Percentiles rank a stretch among this genome's conserved stretches.
These are phyloP conservation scores for Actinia tenebrosa DNA, from an alignment of 64 coral and sea anemone genomes.

Conservation along the genomic window DNA sequence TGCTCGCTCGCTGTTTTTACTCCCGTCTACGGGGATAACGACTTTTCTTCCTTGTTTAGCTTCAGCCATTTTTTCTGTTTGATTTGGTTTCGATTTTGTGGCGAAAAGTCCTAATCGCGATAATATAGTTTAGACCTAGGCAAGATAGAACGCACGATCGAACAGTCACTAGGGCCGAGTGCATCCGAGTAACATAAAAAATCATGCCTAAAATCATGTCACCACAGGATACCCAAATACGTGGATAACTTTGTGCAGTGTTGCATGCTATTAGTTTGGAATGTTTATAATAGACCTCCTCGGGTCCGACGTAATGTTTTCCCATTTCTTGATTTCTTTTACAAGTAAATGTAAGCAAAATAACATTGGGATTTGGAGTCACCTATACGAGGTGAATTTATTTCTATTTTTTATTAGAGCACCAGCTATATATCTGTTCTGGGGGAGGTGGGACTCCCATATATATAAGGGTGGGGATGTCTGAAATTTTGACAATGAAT, in stretches of 20 bases:
- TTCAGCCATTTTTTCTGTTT: conserved; percentile 2
- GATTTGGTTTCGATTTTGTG: not conserved
- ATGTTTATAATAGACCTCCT: too few species aligned
- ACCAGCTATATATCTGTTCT: too few species aligned
- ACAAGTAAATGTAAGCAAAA: too few species aligned
- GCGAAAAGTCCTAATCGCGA: not conserved
- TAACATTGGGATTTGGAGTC: too few species aligned
- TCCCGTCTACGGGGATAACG: conserved; percentile 67
- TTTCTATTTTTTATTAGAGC: too few species aligned
- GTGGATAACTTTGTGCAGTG: not conserved
- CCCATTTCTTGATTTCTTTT: too few species aligned
- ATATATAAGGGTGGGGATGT: too few species aligned
- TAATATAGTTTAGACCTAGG: not conserved
- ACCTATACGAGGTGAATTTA: too few species aligned
- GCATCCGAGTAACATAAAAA: not conserved
- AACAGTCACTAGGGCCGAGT: not conserved
- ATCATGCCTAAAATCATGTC: not conserved
- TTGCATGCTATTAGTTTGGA: not conserved
- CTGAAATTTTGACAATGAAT: too few species aligned
- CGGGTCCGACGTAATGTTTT: too few species aligned
- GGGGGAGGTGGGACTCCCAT: too few species aligned
- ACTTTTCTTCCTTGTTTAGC: conserved; percentile 36
- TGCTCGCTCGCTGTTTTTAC: conserved; percentile 63
- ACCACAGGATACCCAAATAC: not conserved
- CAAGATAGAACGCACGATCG: not conserved